phyloP scores from a whole-genome alignment of 2,888 invertebrate genomes.

The Cylloceria caligata region DNA sequence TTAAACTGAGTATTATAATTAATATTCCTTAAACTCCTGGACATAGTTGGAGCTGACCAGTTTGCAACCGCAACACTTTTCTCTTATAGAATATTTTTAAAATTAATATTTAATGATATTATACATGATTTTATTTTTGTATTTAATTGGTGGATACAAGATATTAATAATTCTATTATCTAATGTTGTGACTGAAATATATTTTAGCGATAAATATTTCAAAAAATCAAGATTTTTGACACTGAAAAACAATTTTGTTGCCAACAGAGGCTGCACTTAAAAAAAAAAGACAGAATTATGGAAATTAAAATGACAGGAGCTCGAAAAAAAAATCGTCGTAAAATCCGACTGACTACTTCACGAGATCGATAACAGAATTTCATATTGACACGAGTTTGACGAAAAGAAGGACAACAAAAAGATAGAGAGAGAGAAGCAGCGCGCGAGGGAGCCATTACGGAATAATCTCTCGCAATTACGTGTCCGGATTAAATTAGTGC shows the following conservation, averaged over 20 bases:
- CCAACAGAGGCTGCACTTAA: too few relatives aligned
- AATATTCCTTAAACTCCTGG: too few relatives aligned
- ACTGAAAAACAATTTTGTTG: neutral
- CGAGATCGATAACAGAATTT: constrained; percentile 28
- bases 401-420: constrained; percentile 54
- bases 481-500: constrained; percentile 76
- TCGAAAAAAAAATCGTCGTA: too few relatives aligned
- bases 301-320: neutral
- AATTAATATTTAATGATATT: too few relatives aligned
- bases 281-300: too few relatives aligned
- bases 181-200: neutral
- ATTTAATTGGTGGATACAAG: too few relatives aligned
- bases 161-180: too few relatives aligned
- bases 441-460: constrained; percentile 74
- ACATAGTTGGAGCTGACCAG: too few relatives aligned
- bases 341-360: constrained; percentile 2
- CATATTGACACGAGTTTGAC: constrained; percentile 35
- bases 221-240: neutral
- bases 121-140: too few relatives aligned
- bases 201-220: neutral
- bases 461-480: constrained; percentile 70
- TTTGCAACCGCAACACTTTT: too few relatives aligned
- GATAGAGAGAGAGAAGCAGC: constrained; percentile 64
- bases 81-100: too few relatives aligned
- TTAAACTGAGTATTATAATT: too few relatives aligned